Evolutionary conservation across 2,797 vertebrate genomes (phyloP).

Genomic region (Chaetophractus vellerosus): DNA sequence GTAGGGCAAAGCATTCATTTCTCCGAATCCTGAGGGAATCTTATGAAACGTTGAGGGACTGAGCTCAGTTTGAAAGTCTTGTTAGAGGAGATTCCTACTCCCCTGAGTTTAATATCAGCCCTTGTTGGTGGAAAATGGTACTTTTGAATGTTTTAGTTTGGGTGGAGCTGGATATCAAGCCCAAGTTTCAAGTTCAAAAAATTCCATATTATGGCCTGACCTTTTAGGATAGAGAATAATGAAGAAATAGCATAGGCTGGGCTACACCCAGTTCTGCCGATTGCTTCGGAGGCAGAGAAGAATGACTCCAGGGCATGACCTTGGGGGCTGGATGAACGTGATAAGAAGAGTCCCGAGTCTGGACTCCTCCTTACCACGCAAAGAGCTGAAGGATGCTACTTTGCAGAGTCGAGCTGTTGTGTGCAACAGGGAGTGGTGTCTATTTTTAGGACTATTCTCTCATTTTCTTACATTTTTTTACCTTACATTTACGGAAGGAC

Average conservation of each 20-base stretch:
- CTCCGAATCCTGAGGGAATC: constrained; percentile 47
- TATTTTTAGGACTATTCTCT: constrained; percentile 60
- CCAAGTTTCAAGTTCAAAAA: constrained; percentile 76
- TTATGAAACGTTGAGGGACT: constrained; percentile 54
- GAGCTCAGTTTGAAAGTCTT: constrained; percentile 50
- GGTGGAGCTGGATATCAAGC: constrained; percentile 56
- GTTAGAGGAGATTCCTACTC: constrained; percentile 45
- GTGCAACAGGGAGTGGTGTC: neutral
- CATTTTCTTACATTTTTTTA: constrained; percentile 32
- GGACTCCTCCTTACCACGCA: constrained; percentile 38
- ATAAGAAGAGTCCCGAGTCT: constrained; percentile 71
- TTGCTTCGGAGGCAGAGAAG: constrained; percentile 67
- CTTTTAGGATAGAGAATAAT: constrained; percentile 78
- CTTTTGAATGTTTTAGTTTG: constrained; percentile 77
- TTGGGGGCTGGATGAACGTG: constrained; percentile 56
- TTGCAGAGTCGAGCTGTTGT: neutral
- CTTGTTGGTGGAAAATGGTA: constrained; percentile 62
- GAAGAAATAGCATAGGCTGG: constrained; percentile 61
- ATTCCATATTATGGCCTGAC: constrained; percentile 77
- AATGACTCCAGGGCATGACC: constrained; percentile 72
- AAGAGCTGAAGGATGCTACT: constrained; percentile 26
- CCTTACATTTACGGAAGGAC: constrained; percentile 37
- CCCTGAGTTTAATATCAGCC: constrained; percentile 35
- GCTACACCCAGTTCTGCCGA: constrained; percentile 81
- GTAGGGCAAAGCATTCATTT: neutral